Percentiles rank a stretch among this genome's conserved stretches.
Conservation (phyloP, 2,113 vertebrate genomes). For the Centropristis striata region DNA sequence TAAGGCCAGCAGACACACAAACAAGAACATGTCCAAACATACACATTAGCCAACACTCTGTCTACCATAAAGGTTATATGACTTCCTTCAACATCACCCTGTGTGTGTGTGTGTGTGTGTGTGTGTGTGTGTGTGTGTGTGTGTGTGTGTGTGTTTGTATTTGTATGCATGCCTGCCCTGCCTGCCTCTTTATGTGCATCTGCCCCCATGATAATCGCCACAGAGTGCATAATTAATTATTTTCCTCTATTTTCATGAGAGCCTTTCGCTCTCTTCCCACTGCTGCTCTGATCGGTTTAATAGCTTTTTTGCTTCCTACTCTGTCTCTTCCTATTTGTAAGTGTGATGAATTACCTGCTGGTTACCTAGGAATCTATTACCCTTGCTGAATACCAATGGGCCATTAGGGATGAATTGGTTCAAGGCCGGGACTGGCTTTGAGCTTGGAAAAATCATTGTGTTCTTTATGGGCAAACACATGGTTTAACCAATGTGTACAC, state of each 20-base stretch:
- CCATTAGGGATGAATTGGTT: constrained; percentile 57
- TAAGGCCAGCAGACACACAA: constrained; percentile 45
- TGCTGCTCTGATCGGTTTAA: constrained; percentile 63
- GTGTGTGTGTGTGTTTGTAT: neutral
- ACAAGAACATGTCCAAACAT: constrained; percentile 16
- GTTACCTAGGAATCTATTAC: constrained; percentile 70
- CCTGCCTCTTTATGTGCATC: constrained; percentile 22
- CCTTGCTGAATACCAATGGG: constrained; percentile 68
- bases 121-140: neutral
- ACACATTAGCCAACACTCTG: constrained; percentile 26
- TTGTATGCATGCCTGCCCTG: neutral
- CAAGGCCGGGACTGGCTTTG: constrained; percentile 32
- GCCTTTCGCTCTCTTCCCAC: constrained; percentile 42
- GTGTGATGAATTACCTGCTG: constrained; percentile 75
- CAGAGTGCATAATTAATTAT: constrained; percentile 62
- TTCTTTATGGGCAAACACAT: neutral
- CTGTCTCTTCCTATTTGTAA: constrained; percentile 73
- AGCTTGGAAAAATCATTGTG: constrained; percentile 24
- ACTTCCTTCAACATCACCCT: constrained; percentile 9
- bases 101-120: neutral
- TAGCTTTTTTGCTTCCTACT: constrained; percentile 64
- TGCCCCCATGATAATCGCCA: constrained; percentile 48
- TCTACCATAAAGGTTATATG: constrained; percentile 50
- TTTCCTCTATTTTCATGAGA: constrained; percentile 57
- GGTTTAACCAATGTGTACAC: constrained; percentile 19